Percentiles rank a stretch among this genome's conserved stretches.
Conservation (phyloP, 2,113 vertebrate genomes). For the Apistogramma diplotaenia region DNA sequence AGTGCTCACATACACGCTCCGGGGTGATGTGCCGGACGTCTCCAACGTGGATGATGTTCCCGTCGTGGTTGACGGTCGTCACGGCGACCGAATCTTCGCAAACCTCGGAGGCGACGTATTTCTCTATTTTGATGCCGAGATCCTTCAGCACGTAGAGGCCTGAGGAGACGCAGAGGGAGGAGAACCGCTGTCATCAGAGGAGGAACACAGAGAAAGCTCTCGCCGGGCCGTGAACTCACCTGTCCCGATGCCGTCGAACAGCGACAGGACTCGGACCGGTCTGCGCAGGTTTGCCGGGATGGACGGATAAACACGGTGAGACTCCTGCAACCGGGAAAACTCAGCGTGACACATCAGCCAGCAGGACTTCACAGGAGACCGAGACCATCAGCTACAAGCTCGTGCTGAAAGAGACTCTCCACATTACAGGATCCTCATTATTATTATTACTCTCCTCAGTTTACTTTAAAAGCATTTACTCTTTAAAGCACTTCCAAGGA, state of each 20-base stretch:
- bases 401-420: too few relatives aligned
- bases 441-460: too few relatives aligned
- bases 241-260: conserved; percentile 92
- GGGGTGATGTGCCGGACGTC: conserved; percentile 84
- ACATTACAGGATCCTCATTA: too few relatives aligned
- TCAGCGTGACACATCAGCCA: background rate
- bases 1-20: conserved; percentile 82
- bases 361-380: background rate
- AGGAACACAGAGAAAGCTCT: background rate
- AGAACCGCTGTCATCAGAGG: rapidly evolving
- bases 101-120: conserved; percentile 89
- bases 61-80: conserved; percentile 81
- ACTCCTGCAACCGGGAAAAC: conserved; percentile 72
- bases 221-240: conserved; percentile 66
- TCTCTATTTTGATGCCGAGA: conserved; percentile 89
- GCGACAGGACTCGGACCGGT: conserved; percentile 88
- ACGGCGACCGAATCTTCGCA: conserved; percentile 84
- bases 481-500: too few relatives aligned
- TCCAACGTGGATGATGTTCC: conserved; percentile 83
- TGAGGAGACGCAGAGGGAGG: conserved; percentile 14
- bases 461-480: too few relatives aligned
- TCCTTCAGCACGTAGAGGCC: conserved; percentile 90
- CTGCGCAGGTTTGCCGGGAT: conserved; percentile 81
- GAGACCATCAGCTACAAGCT: too few relatives aligned
- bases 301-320: conserved; percentile 87